Evolutionary conservation across 2,113 vertebrate genomes (phyloP).

Genomic region (Osmerus eperlanus): DNA sequence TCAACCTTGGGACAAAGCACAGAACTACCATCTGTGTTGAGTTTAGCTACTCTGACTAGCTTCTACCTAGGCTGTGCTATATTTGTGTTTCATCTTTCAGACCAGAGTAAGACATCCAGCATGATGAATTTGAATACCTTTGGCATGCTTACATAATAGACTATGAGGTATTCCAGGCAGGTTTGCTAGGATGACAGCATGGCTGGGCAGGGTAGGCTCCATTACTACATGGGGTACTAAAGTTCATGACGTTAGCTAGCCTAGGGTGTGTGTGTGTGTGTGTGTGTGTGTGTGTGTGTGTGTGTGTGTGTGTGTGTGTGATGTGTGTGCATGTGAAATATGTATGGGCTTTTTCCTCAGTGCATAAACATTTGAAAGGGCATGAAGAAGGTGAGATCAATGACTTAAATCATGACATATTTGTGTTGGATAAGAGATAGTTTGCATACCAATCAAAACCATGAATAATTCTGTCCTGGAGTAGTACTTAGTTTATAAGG

Average conservation of each 20-base stretch:
- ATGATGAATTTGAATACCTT: too few species aligned
- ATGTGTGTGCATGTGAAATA: conserved; percentile 5
- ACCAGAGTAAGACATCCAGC: too few species aligned
- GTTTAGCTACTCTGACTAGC: background rate
- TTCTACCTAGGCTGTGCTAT: too few species aligned
- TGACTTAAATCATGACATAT: conserved; percentile 41
- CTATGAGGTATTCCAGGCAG: too few species aligned
- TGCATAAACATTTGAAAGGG: conserved; percentile 27
- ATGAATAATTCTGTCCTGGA: conserved; percentile 48
- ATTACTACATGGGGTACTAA: too few species aligned
- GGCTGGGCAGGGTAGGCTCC: too few species aligned
- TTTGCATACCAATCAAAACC: conserved; percentile 31
- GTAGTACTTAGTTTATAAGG: conserved; percentile 35
- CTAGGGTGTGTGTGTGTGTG: conserved; percentile 2
- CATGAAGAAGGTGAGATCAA: conserved; percentile 15
- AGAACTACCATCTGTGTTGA: too few species aligned
- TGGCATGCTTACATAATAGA: too few species aligned
- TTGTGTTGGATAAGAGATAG: conserved; percentile 41
- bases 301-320: conserved; percentile 3
- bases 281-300: too few species aligned
- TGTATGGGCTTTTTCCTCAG: background rate
- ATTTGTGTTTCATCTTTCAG: too few species aligned
- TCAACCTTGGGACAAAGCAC: too few species aligned
- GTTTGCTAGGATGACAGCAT: too few species aligned
- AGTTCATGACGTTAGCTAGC: background rate